Percentiles rank a stretch among this genome's conserved stretches.
Evolutionary conservation across 2,888 invertebrate species (phyloP).

Genomic region (Slavum lentiscoides): DNA sequence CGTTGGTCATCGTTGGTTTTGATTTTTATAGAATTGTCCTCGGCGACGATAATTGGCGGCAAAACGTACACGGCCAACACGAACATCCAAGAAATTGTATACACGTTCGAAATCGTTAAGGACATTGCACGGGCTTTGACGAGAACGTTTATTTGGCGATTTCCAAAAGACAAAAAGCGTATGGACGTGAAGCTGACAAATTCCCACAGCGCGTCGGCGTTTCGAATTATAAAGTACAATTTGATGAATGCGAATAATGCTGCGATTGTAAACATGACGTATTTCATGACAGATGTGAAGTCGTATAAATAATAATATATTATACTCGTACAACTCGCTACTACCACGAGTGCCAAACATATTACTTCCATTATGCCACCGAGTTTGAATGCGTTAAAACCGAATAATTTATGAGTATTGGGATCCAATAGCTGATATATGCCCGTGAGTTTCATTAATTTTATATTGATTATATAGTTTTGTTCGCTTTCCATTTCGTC

Average conservation of each 20-base stretch:
- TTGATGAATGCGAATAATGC: background rate
- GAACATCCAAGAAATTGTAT: background rate
- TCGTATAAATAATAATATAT: background rate
- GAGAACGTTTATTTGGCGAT: background rate
- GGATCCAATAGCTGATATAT: slow-evolving; percentile 5
- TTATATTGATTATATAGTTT: slow-evolving; percentile 13
- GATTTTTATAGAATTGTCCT: background rate
- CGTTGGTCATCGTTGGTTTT: background rate
- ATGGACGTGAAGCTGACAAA: background rate
- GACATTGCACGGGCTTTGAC: background rate
- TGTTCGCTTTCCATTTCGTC: background rate
- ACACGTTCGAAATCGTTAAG: background rate
- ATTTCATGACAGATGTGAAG: background rate
- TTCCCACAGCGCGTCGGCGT: background rate
- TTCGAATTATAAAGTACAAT: slow-evolving; percentile 1
- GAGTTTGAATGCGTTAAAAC: background rate
- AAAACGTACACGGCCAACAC: background rate
- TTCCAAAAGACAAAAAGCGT: background rate
- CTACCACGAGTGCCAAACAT: background rate
- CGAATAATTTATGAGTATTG: background rate
- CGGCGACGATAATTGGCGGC: background rate
- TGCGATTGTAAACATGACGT: background rate
- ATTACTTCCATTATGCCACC: background rate
- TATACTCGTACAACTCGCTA: background rate
- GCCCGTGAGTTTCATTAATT: background rate